Evolutionary conservation across 1,140 invertebrate species (phyloP).

Genomic region (Magallana ariakensis): DNA sequence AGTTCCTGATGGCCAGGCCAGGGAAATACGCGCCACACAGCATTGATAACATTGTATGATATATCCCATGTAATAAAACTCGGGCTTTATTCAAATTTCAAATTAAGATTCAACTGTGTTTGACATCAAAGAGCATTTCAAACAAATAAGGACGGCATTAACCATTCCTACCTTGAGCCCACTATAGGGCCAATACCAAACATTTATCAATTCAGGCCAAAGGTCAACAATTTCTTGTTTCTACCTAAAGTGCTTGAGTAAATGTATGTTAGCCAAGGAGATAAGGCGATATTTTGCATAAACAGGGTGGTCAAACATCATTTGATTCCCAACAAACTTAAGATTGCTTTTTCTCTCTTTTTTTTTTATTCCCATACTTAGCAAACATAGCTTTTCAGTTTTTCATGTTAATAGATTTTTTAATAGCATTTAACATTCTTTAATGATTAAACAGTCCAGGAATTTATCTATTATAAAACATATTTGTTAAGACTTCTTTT

Average conservation of each 20-base stretch:
- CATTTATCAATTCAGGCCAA: conserved; percentile 36
- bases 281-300: conserved; percentile 22
- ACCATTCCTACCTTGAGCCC: conserved; percentile 1
- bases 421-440: background rate
- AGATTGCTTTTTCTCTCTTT: background rate
- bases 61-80: conserved; percentile 30
- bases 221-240: conserved; percentile 38
- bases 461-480: too few species aligned
- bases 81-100: conserved; percentile 30
- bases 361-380: background rate
- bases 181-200: conserved; percentile 23
- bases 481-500: too few species aligned
- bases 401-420: background rate
- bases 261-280: conserved; percentile 20
- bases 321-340: conserved; percentile 19
- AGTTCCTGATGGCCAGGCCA: background rate
- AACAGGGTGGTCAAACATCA: conserved; percentile 19
- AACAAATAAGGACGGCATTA: conserved; percentile 13
- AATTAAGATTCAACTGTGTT: conserved; percentile 32
- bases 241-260: conserved; percentile 14
- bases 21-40: background rate
- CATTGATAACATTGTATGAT: conserved; percentile 37
- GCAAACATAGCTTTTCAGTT: background rate
- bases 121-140: conserved; percentile 36
- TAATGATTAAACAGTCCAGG: too few species aligned